Conservation (phyloP, 1,140 invertebrate species). For the Acromyrmex heyeri region DNA sequence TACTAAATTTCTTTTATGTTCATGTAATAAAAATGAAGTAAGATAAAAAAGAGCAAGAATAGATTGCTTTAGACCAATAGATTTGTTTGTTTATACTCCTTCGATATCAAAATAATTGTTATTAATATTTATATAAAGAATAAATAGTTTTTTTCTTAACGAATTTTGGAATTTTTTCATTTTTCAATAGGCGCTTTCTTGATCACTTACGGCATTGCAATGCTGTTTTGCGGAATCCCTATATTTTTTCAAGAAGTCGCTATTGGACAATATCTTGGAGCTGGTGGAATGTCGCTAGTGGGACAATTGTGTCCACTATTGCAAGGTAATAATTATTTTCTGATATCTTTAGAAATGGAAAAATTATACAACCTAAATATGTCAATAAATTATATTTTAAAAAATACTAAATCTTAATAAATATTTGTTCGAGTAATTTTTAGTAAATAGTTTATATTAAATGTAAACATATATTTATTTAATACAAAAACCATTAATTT, state of each 20-base stretch:
- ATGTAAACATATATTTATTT: too few relatives aligned
- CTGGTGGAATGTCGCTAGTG: slow-evolving; percentile 89
- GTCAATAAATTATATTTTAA: background rate
- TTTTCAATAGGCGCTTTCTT: slow-evolving; percentile 88
- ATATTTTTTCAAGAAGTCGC: slow-evolving; percentile 93
- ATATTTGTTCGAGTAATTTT: too few relatives aligned
- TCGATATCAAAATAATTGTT: background rate
- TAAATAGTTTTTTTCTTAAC: background rate
- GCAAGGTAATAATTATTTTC: slow-evolving; percentile 85
- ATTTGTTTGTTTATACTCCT: slow-evolving; percentile 6
- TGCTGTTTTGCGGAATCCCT: slow-evolving; percentile 91
- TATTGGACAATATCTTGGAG: slow-evolving; percentile 89
- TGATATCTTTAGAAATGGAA: background rate
- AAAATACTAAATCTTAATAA: too few relatives aligned
- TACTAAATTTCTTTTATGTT: slow-evolving; percentile 7
- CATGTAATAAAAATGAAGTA: background rate
- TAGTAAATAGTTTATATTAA: too few relatives aligned
- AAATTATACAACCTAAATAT: background rate
- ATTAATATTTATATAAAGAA: background rate
- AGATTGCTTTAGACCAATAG: background rate
- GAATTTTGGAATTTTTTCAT: slow-evolving; percentile 65
- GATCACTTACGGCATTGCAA: slow-evolving; percentile 90
- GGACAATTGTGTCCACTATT: slow-evolving; percentile 88
- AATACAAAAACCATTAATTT: too few relatives aligned
- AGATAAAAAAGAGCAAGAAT: background rate